Conservation (phyloP, 2,113 vertebrate species). For the Eretmochelys imbricata region DNA sequence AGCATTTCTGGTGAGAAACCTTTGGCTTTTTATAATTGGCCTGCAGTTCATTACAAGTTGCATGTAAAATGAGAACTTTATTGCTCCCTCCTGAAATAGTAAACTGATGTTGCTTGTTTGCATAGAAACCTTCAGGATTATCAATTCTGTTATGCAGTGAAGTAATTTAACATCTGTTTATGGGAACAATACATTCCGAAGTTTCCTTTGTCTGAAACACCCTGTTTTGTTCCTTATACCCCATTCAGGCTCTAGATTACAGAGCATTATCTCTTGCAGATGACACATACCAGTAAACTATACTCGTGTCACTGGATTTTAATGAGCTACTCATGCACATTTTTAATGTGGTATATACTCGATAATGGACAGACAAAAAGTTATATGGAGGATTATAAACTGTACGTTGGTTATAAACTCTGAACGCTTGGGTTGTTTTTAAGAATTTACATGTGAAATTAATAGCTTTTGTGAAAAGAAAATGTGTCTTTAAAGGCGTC, state of each 20-base stretch:
- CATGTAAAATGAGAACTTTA: neutral
- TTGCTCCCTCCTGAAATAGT: neutral
- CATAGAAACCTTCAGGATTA: conserved; percentile 23
- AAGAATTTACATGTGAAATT: neutral
- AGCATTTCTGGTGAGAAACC: neutral
- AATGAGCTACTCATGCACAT: conserved; percentile 3
- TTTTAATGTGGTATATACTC: conserved; percentile 16
- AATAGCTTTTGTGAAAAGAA: neutral
- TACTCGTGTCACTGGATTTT: conserved; percentile 26
- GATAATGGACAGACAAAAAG: conserved; percentile 16
- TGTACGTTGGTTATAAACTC: conserved; percentile 22
- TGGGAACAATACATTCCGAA: conserved; percentile 54
- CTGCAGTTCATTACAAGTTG: neutral
- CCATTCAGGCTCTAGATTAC: conserved; percentile 60
- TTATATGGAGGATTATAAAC: neutral
- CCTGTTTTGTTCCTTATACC: conserved; percentile 49
- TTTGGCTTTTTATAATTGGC: neutral
- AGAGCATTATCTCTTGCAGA: conserved; percentile 62
- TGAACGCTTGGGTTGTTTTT: neutral
- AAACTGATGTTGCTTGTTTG: neutral
- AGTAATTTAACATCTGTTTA: conserved; percentile 70
- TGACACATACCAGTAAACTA: conserved; percentile 48
- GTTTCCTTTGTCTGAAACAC: conserved; percentile 36
- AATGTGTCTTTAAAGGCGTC: neutral
- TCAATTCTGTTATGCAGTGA: conserved; percentile 30